Conservation (phyloP, 2,113 vertebrate species). For the Murina feae region DNA sequence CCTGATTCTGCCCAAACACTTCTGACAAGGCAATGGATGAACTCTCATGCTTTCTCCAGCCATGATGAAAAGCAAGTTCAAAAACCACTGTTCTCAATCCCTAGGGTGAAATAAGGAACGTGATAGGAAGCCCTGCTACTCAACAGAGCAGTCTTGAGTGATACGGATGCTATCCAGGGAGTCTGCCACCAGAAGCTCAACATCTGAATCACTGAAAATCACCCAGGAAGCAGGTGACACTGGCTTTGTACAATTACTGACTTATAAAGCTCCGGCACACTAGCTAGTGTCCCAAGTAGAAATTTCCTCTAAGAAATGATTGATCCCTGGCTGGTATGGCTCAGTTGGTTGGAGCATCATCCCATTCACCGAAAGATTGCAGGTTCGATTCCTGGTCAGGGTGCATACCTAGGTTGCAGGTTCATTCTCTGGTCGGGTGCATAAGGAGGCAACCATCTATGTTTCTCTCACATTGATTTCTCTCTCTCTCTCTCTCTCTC, state of each 20-base stretch:
- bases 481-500: neutral
- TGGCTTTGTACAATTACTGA: neutral
- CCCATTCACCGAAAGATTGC: neutral
- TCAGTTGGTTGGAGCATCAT: neutral
- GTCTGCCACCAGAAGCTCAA: neutral
- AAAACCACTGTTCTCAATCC: slow-evolving; percentile 35
- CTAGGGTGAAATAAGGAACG: slow-evolving; percentile 5
- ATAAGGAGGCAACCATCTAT: neutral
- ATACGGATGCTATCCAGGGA: neutral
- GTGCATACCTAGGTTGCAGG: neutral
- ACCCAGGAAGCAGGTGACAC: neutral
- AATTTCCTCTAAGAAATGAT: slow-evolving; percentile 4
- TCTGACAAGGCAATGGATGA: slow-evolving; percentile 34
- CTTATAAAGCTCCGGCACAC: neutral
- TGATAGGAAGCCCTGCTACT: neutral
- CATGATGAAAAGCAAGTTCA: slow-evolving; percentile 51
- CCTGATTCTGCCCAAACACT: slow-evolving; percentile 3
- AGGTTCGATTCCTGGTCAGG: neutral
- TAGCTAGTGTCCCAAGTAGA: neutral
- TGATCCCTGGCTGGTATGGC: neutral
- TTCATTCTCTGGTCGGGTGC: neutral
- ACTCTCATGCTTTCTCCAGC: slow-evolving; percentile 15
- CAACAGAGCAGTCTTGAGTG: neutral
- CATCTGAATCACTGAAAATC: neutral
- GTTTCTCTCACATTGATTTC: neutral